Evolutionary conservation across 2,888 invertebrate species (phyloP).

Genomic region (Dilophus febrilis): DNA sequence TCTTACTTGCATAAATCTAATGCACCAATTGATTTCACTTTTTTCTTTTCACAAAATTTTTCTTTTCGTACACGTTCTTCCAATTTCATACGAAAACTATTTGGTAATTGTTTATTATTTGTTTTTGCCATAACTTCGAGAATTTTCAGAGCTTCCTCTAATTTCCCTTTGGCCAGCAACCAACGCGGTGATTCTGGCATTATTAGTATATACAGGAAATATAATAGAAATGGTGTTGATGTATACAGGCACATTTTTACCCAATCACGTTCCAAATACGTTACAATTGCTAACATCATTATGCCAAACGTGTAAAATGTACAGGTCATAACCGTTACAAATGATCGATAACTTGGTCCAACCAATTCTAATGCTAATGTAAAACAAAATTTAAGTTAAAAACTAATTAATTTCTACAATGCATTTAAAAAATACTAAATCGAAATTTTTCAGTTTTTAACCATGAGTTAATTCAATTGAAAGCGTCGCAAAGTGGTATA

Average conservation of each 20-base stretch:
- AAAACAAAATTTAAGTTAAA: conserved; percentile 8
- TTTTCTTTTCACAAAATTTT: conserved; percentile 39
- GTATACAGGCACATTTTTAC: conserved; percentile 60
- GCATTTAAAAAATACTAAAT: background rate
- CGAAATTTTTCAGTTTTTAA: background rate
- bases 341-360: conserved; percentile 78
- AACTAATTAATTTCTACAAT: conserved; percentile 1
- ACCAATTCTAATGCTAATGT: conserved; percentile 72
- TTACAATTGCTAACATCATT: conserved; percentile 66
- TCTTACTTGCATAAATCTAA: conserved; percentile 24
- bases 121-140: conserved; percentile 59
- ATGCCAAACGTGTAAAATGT: conserved; percentile 78
- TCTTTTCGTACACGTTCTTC: conserved; percentile 53
- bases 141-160: conserved; percentile 66
- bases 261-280: conserved; percentile 75
- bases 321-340: conserved; percentile 84
- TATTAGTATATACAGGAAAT: conserved; percentile 71
- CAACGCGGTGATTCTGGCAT: conserved; percentile 84
- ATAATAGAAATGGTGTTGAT: conserved; percentile 67
- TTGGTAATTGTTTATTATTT: conserved; percentile 60
- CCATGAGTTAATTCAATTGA: background rate
- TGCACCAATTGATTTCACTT: conserved; percentile 28
- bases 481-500: background rate
- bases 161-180: conserved; percentile 66
- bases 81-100: conserved; percentile 51